phyloP scores from a whole-genome alignment of 2,797 vertebrate genomes.

The Chaunax sp. region DNA sequence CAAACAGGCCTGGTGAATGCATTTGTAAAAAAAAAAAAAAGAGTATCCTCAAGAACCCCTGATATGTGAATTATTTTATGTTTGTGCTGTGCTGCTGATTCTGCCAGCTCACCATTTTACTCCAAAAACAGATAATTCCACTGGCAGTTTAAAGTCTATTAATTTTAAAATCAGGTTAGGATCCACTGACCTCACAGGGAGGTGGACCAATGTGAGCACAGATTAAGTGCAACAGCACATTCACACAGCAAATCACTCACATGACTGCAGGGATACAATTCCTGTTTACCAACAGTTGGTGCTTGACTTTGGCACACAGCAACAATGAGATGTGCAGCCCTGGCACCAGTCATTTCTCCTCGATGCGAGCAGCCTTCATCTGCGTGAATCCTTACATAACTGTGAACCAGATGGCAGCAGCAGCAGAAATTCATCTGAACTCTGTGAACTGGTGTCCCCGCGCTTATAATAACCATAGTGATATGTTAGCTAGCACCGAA shows the following conservation, averaged over 20 bases:
- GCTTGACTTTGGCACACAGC: conserved; percentile 14
- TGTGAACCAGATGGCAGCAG: conserved; percentile 22
- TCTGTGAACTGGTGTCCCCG: background rate
- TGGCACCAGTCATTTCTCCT: conserved; percentile 32
- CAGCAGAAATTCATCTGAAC: conserved; percentile 20
- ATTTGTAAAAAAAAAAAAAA: too few relatives aligned
- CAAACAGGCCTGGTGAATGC: background rate
- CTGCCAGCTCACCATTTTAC: background rate
- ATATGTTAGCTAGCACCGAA: conserved; percentile 2
- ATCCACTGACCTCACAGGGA: conserved; percentile 17
- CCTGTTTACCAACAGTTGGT: conserved; percentile 41
- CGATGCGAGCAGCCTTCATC: conserved; percentile 25
- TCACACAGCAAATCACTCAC: conserved; percentile 19
- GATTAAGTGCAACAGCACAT: conserved; percentile 5
- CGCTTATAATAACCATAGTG: background rate
- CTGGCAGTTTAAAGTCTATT: too few relatives aligned
- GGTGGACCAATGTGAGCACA: background rate
- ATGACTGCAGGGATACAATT: conserved; percentile 42
- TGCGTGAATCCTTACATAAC: conserved; percentile 41
- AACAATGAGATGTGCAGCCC: conserved; percentile 18
- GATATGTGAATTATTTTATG: background rate
- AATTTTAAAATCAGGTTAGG: too few relatives aligned
- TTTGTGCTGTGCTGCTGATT: too few relatives aligned
- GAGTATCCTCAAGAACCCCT: too few relatives aligned
- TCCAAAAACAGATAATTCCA: too few relatives aligned